phyloP scores from a whole-genome alignment of 1,140 invertebrate species.

The Battus philenor region DNA sequence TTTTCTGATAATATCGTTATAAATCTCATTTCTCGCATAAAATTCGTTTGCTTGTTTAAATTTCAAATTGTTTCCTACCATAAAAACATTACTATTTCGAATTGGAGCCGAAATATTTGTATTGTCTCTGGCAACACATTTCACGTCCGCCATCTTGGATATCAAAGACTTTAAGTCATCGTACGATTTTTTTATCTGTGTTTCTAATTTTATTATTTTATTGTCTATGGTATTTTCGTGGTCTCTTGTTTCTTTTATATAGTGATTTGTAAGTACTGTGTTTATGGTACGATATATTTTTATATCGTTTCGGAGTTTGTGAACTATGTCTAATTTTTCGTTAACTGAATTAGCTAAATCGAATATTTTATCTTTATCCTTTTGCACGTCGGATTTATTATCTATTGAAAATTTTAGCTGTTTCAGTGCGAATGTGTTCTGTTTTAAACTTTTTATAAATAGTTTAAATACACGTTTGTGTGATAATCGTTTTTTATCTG shows the following conservation, averaged over 20 bases:
- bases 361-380: slow-evolving; percentile 43
- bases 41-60: slow-evolving; percentile 48
- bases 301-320: slow-evolving; percentile 64
- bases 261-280: slow-evolving; percentile 63
- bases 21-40: slow-evolving; percentile 53
- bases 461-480: slow-evolving; percentile 44
- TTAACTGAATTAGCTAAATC: slow-evolving; percentile 53
- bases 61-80: slow-evolving; percentile 54
- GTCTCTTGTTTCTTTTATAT: slow-evolving; percentile 59
- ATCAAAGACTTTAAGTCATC: slow-evolving; percentile 50
- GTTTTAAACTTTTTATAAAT: slow-evolving; percentile 52
- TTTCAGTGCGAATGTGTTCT: slow-evolving; percentile 54
- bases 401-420: slow-evolving; percentile 50
- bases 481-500: slow-evolving; percentile 27
- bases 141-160: slow-evolving; percentile 38
- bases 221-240: slow-evolving; percentile 52
- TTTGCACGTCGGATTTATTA: slow-evolving; percentile 27
- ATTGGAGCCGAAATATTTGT: slow-evolving; percentile 36
- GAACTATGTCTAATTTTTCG: slow-evolving; percentile 62
- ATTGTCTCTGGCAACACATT: slow-evolving; percentile 39
- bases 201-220: slow-evolving; percentile 58
- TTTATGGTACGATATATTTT: slow-evolving; percentile 68
- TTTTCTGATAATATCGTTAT: slow-evolving; percentile 59
- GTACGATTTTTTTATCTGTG: slow-evolving; percentile 50
- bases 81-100: slow-evolving; percentile 55